phyloP scores from a whole-genome alignment of 2,888 invertebrate species.

The Tenthredo scrophulariae region DNA sequence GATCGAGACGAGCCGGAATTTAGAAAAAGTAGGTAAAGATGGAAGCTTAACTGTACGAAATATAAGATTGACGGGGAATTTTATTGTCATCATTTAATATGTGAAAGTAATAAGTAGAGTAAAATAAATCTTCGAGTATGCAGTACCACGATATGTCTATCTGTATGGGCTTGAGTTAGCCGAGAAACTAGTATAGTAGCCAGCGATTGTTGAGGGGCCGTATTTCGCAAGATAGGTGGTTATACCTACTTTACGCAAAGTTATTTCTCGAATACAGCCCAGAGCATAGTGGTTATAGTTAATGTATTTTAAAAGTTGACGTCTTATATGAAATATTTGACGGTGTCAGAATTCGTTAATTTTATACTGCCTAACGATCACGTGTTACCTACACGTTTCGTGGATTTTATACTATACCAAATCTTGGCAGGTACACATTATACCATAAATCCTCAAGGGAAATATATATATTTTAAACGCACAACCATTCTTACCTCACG shows the following conservation, averaged over 20 bases:
- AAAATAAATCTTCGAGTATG: conserved; percentile 15
- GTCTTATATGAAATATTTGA: conserved; percentile 24
- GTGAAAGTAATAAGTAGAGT: conserved; percentile 37
- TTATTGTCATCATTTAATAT: not conserved
- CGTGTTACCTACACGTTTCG: conserved; percentile 19
- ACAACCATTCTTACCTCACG: not conserved
- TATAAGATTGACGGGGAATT: conserved; percentile 5
- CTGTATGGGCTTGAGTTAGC: not conserved
- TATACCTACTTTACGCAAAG: conserved; percentile 23
- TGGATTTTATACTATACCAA: not conserved
- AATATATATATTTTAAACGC: not conserved
- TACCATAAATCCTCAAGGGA: not conserved
- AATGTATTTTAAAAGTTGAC: conserved; percentile 12
- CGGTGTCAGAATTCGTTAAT: conserved; percentile 29
- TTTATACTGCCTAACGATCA: conserved; percentile 18
- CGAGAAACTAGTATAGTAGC: conserved; percentile 23
- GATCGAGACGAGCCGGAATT: not conserved
- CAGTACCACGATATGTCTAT: not conserved
- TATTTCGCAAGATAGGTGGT: conserved; percentile 26
- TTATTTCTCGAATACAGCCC: not conserved
- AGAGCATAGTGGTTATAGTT: not conserved
- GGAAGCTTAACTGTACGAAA: not conserved
- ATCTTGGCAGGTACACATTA: not conserved
- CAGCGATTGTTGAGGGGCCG: conserved; percentile 18
- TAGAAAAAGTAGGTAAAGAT: not conserved